phyloP scores from a whole-genome alignment of 2,888 invertebrate genomes.

The Tenthredo notha region DNA sequence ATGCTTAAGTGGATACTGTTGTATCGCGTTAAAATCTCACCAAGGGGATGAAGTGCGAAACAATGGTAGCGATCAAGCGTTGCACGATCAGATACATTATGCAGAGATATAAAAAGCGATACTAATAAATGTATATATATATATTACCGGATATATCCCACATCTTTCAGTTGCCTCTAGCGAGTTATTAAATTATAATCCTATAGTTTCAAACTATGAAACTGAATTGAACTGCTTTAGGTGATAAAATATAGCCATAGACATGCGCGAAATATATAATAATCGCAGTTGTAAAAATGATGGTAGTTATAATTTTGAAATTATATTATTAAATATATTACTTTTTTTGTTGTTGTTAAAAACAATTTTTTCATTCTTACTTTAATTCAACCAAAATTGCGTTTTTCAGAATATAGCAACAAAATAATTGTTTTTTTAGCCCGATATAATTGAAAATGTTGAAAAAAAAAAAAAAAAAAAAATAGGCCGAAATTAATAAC shows the following conservation, averaged over 20 bases:
- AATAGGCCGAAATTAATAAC: not conserved
- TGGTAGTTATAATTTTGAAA: not conserved
- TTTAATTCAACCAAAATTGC: too few relatives aligned
- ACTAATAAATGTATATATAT: conserved; percentile 1
- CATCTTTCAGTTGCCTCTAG: not conserved
- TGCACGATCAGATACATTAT: conserved; percentile 2
- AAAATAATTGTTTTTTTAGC: too few relatives aligned
- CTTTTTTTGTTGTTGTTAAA: too few relatives aligned
- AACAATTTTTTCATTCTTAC: too few relatives aligned
- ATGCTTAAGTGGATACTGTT: not conserved
- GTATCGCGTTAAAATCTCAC: not conserved
- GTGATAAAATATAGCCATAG: not conserved
- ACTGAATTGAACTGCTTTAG: not conserved
- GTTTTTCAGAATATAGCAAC: too few relatives aligned
- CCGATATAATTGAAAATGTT: too few relatives aligned
- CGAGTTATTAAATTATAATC: not conserved
- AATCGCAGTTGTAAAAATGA: not conserved
- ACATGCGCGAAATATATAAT: not conserved
- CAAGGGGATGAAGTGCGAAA: not conserved
- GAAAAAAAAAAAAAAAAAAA: not conserved
- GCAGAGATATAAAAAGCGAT: not conserved
- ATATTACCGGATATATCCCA: not conserved
- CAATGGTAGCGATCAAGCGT: conserved; percentile 9
- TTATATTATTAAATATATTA: too few relatives aligned
- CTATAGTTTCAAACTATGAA: not conserved